Evolutionary conservation across 2,797 vertebrate species (phyloP).

Genomic region (Sebastes cheni): DNA sequence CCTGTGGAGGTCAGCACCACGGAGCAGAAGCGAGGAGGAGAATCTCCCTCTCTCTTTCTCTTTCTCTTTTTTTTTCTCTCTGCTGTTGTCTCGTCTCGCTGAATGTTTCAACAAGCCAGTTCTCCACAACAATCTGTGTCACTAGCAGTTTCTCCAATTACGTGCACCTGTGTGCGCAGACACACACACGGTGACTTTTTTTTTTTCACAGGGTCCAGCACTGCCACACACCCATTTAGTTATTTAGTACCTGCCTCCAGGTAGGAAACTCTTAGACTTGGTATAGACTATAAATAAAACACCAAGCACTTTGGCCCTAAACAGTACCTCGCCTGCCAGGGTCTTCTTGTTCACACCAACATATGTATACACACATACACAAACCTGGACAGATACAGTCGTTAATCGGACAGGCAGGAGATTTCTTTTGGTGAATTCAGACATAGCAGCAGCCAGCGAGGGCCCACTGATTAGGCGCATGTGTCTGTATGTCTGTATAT

Average conservation of each 20-base stretch:
- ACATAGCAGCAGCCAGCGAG: constrained; percentile 49
- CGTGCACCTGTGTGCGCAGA: constrained; percentile 4
- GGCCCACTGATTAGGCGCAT: constrained; percentile 69
- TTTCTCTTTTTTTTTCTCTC: neutral
- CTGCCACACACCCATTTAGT: constrained; percentile 61
- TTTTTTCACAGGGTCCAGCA: constrained; percentile 16
- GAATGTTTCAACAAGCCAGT: constrained; percentile 64
- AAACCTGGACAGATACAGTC: constrained; percentile 37
- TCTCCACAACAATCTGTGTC: constrained; percentile 59
- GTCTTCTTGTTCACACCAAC: constrained; percentile 39
- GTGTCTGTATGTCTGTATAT: constrained; percentile 52
- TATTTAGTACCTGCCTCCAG: constrained; percentile 69
- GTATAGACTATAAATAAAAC: constrained; percentile 65
- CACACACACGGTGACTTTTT: constrained; percentile 35
- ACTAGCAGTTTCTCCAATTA: constrained; percentile 46
- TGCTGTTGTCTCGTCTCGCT: constrained; percentile 51
- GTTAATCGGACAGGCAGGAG: constrained; percentile 57
- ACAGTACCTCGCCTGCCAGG: constrained; percentile 61
- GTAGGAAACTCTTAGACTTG: constrained; percentile 55
- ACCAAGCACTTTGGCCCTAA: constrained; percentile 62
- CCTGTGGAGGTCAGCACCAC: constrained; percentile 57
- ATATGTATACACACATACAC: constrained; percentile 17
- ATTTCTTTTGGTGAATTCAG: constrained; percentile 54
- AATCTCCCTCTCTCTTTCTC: constrained; percentile 34
- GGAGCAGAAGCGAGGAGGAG: constrained; percentile 37